These are phyloP conservation scores for Aphodius sticticus DNA, from an alignment of 2,888 invertebrate species.

Conservation along the genomic window DNA sequence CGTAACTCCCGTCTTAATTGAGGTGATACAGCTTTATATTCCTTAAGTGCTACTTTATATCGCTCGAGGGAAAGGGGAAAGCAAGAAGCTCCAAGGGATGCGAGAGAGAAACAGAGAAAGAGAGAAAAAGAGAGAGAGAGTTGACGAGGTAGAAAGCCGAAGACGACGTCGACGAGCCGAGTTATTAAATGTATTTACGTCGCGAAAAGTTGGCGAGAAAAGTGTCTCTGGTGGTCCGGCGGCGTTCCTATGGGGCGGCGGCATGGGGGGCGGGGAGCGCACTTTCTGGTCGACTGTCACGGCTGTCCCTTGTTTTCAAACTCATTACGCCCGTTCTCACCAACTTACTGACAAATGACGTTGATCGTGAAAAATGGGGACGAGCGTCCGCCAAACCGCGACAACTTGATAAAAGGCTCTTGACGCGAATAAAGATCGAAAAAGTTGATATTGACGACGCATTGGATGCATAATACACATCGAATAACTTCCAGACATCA, in stretches of 20 bases:
- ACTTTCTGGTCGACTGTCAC: slow-evolving; percentile 47
- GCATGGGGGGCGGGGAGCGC: not conserved
- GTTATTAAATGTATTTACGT: slow-evolving; percentile 35
- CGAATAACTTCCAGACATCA: too few species aligned
- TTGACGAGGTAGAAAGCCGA: not conserved
- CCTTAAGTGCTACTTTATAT: slow-evolving; percentile 4
- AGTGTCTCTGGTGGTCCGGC: slow-evolving; percentile 17
- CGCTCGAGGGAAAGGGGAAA: not conserved
- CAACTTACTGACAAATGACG: slow-evolving; percentile 61
- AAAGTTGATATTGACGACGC: slow-evolving; percentile 44
- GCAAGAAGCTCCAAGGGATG: not conserved
- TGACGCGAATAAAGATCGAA: slow-evolving; percentile 56
- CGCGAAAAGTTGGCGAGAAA: slow-evolving; percentile 34
- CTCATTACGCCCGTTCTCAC: slow-evolving; percentile 59
- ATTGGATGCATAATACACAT: too few species aligned
- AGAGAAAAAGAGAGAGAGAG: too few species aligned
- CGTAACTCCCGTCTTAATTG: slow-evolving; percentile 4
- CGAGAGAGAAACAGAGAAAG: too few species aligned
- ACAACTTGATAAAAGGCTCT: slow-evolving; percentile 60
- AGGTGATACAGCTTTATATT: not conserved
- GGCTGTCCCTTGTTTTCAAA: slow-evolving; percentile 61
- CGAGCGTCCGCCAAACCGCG: slow-evolving; percentile 50
- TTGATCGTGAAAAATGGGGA: slow-evolving; percentile 61
- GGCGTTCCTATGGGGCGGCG: slow-evolving; percentile 9
- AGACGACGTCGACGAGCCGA: slow-evolving; percentile 6